phyloP scores from a whole-genome alignment of 1,140 invertebrate species.

The Kradibia gibbosae region DNA sequence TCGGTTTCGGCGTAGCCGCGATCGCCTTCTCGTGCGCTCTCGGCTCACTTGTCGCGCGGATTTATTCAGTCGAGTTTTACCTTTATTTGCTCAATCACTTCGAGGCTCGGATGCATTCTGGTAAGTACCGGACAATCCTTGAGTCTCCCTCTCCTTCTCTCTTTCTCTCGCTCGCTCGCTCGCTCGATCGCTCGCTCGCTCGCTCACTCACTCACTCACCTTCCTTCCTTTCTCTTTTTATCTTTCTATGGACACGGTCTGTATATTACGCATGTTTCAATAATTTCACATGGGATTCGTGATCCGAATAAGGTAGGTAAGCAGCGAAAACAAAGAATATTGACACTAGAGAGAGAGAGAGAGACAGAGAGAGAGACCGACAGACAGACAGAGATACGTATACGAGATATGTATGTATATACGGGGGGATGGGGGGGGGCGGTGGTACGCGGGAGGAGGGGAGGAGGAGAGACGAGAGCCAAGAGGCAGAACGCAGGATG shows the following conservation, averaged over 20 bases:
- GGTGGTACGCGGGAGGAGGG: too few relatives aligned
- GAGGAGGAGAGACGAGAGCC: too few relatives aligned
- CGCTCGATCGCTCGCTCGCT: neutral
- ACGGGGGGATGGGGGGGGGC: too few relatives aligned
- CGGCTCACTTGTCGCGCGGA: neutral
- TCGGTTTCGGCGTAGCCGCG: neutral
- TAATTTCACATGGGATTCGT: too few relatives aligned
- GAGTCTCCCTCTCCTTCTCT: neutral
- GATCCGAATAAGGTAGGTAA: neutral
- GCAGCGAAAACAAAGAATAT: neutral
- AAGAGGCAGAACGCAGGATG: too few relatives aligned
- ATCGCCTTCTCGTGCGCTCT: constrained; percentile 18
- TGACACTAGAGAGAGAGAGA: neutral
- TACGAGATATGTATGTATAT: neutral
- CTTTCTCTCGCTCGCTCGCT: neutral
- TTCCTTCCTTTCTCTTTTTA: neutral
- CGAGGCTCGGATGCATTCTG: neutral
- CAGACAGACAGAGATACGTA: neutral
- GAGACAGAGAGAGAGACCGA: neutral
- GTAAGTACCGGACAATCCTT: neutral
- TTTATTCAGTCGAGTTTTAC: constrained; percentile 11
- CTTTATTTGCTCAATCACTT: neutral
- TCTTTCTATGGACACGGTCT: neutral
- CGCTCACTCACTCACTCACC: neutral
- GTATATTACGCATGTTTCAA: too few relatives aligned